Evolutionary conservation across 1,140 invertebrate species (phyloP).

Genomic region (Atta cephalotes): DNA sequence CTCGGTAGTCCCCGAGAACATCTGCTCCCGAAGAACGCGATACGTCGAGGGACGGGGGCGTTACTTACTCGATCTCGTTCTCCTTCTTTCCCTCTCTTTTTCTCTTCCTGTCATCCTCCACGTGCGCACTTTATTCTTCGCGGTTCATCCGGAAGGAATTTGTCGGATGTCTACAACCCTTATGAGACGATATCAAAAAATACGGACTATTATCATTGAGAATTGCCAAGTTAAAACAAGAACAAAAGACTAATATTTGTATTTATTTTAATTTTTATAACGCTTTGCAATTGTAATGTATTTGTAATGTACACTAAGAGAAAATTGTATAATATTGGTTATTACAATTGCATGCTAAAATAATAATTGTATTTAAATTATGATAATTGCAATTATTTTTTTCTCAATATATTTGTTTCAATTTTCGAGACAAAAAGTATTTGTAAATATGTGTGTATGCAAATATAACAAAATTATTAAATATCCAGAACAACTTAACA

Average conservation of each 20-base stretch:
- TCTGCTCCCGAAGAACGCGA: constrained; percentile 70
- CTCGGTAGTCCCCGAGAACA: constrained; percentile 60
- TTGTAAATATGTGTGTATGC: neutral
- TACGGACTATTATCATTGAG: neutral
- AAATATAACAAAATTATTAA: neutral
- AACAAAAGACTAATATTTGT: neutral
- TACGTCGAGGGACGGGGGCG: constrained; percentile 68
- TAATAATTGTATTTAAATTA: too few relatives aligned
- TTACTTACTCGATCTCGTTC: constrained; percentile 55
- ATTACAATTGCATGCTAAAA: too few relatives aligned
- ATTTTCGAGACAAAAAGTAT: neutral
- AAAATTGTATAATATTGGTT: too few relatives aligned
- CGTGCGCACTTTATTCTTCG: constrained; percentile 40
- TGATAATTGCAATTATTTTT: too few relatives aligned
- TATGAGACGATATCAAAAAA: neutral
- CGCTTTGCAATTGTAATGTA: neutral
- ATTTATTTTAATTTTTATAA: neutral
- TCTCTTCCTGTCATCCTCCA: neutral
- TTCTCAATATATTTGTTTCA: neutral
- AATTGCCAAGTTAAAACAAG: neutral
- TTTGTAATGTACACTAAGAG: neutral
- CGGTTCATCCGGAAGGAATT: constrained; percentile 7
- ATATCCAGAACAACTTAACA: neutral
- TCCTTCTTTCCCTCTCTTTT: neutral
- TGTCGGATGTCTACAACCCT: neutral